Evolutionary conservation across 2,113 vertebrate genomes (phyloP), one percentile per base, ranked within the genome.

Genomic region (Nothobranchius furzeri): DNA sequence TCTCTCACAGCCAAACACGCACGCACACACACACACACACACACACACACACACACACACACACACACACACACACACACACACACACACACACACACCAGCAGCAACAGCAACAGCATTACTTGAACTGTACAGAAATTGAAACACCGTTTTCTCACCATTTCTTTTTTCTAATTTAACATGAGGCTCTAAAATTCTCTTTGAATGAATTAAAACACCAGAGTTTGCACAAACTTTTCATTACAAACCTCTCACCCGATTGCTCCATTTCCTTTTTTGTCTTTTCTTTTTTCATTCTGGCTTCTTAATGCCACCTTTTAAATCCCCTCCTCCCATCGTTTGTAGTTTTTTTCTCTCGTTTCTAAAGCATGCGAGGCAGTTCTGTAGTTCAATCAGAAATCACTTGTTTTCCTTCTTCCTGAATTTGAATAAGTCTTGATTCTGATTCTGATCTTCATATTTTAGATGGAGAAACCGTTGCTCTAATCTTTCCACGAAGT

Each of bases 331-430:
- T 62, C 30, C 57, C 68, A 84, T 89, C 50, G 73, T 20, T 20
- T 20, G 20, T 20, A 20, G 85, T 87, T 82, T 83, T 80, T 65
- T 70, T 15, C 52, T 60, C 68, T 66, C 58, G 55, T 75, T 60
- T 74, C 73, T 82, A 20, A 20, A 20, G 20, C 20, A 20, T 20
- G 20, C 20, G 1, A 20, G 20, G 20, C 20, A 20, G 20, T 20
- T 20, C 20, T 20, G 20, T 20, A 20, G 20, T 20, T 20, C 20
- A 20, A 84, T 84, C 80, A 87, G 66, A 85, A 71, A 53, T 59
- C 70, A 1, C 37, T 8, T 40, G 78, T 36, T 79, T 24, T 73
- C 58, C 30, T 73, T 48, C 53, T 15, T 40, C 51, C 50, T 75
- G 15, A 40, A 74, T 64, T 64, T 2, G 11, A 78, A 80, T 75